Conservation (phyloP, 1,140 invertebrate species). For the Stenopsyche tienmushanensis region DNA sequence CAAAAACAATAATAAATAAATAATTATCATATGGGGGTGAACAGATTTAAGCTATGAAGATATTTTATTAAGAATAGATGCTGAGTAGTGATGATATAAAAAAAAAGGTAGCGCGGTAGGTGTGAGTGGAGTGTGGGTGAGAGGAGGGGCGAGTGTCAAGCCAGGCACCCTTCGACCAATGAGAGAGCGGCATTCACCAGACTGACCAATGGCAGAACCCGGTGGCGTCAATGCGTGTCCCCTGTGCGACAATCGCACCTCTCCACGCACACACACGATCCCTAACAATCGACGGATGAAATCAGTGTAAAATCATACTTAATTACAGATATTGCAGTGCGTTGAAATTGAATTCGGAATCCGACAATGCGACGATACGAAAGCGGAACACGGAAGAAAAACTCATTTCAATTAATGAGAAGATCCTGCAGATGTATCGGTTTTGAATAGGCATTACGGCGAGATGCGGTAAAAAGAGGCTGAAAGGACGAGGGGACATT, state of each 20-base stretch:
- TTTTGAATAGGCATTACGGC: neutral
- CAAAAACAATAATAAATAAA: too few species aligned
- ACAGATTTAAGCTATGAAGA: too few species aligned
- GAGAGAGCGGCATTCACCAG: neutral
- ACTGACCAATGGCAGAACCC: slow-evolving; percentile 9
- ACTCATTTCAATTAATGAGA: neutral
- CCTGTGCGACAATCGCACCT: neutral
- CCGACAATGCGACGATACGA: neutral
- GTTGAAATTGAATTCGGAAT: too few species aligned
- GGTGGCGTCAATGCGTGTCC: slow-evolving; percentile 1
- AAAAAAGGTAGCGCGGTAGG: neutral
- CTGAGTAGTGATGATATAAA: too few species aligned
- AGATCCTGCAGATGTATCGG: neutral
- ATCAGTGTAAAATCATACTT: too few species aligned
- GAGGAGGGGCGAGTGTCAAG: slow-evolving; percentile 3
- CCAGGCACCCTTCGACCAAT: neutral
- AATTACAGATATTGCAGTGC: too few species aligned
- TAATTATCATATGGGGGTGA: too few species aligned
- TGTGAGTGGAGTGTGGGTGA: too few species aligned
- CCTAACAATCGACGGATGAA: neutral
- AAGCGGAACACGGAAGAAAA: neutral
- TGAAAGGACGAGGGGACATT: too few species aligned
- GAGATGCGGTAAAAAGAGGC: neutral
- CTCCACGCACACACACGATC: slow-evolving; percentile 1
- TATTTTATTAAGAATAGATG: too few species aligned